Conservation (phyloP, 1,140 invertebrate species). For the Acromyrmex heyeri region DNA sequence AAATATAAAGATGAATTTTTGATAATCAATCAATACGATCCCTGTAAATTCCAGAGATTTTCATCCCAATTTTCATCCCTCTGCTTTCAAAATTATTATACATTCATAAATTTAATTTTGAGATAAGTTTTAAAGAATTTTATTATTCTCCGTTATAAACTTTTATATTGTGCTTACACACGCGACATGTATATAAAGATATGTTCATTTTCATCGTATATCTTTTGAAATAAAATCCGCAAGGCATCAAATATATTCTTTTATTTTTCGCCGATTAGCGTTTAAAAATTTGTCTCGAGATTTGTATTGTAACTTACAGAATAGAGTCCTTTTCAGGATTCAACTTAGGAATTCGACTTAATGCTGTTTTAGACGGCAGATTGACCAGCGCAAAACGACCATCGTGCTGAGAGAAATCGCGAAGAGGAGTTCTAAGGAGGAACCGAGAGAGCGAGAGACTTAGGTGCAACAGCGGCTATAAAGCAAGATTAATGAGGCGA, state of each 20-base stretch:
- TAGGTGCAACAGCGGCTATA: slow-evolving; percentile 73
- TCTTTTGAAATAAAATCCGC: background rate
- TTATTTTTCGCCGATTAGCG: no score
- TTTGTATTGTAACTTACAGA: no score
- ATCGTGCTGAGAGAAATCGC: slow-evolving; percentile 48
- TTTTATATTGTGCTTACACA: background rate
- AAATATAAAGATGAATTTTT: background rate
- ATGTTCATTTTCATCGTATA: background rate
- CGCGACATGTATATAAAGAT: background rate
- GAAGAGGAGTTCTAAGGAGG: background rate
- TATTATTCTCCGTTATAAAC: background rate
- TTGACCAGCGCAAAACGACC: background rate
- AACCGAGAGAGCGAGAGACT: slow-evolving; percentile 63
- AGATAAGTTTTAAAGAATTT: background rate
- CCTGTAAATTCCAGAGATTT: background rate
- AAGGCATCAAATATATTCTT: background rate
- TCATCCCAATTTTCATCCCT: background rate
- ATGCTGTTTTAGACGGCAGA: slow-evolving; percentile 39
- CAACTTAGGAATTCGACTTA: slow-evolving; percentile 19
- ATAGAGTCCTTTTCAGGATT: background rate
- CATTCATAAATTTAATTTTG: background rate
- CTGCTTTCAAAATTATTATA: background rate
- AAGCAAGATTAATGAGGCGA: slow-evolving; percentile 81
- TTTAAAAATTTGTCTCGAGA: background rate
- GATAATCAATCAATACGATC: background rate